These are phyloP conservation scores for Chorisops tibialis DNA, from an alignment of 2,888 invertebrate genomes.

Conservation along the genomic window DNA sequence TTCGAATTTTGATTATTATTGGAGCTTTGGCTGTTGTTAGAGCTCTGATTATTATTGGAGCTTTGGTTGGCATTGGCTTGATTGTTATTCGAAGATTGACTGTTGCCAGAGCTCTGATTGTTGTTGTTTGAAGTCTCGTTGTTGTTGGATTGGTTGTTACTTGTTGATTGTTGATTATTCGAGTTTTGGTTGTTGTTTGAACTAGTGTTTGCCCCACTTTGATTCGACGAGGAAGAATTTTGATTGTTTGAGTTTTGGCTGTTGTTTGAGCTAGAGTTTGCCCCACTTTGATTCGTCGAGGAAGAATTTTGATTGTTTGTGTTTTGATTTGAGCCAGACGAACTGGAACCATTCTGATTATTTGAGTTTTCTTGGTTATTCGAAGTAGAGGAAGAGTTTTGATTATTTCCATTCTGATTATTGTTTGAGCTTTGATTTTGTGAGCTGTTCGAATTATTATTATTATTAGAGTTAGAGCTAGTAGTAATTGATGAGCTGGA, in stretches of 20 bases:
- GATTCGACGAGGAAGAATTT: constrained; percentile 33
- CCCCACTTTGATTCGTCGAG: constrained; percentile 25
- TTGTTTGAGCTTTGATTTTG: constrained; percentile 2
- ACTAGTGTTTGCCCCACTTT: constrained; percentile 1
- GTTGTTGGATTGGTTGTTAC: constrained; percentile 33
- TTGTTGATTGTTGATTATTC: constrained; percentile 22
- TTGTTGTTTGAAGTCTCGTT: constrained; percentile 15
- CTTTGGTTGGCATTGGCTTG: constrained; percentile 31
- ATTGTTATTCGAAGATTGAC: constrained; percentile 31
- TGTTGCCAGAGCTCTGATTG: constrained; percentile 30
- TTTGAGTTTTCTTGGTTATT: constrained; percentile 33
- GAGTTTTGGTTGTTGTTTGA: constrained; percentile 29
- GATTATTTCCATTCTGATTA: constrained; percentile 36
- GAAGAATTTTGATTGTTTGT: constrained; percentile 40
- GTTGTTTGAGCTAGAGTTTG: constrained; percentile 36
- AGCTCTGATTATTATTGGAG: constrained; percentile 11
- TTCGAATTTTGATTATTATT: neutral
- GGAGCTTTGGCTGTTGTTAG: constrained; percentile 6
- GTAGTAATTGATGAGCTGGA: neutral
- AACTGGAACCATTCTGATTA: constrained; percentile 33
- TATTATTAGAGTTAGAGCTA: constrained; percentile 2
- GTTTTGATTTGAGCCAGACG: constrained; percentile 28
- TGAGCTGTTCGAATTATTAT: too few species aligned
- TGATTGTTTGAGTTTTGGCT: constrained; percentile 38
- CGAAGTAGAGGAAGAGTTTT: constrained; percentile 35